A percentile compares a stretch with the other conserved stretches of the same genome.
These are phyloP conservation scores for Hetaerina americana DNA, from an alignment of 1,140 invertebrate species.

Conservation along the genomic window DNA sequence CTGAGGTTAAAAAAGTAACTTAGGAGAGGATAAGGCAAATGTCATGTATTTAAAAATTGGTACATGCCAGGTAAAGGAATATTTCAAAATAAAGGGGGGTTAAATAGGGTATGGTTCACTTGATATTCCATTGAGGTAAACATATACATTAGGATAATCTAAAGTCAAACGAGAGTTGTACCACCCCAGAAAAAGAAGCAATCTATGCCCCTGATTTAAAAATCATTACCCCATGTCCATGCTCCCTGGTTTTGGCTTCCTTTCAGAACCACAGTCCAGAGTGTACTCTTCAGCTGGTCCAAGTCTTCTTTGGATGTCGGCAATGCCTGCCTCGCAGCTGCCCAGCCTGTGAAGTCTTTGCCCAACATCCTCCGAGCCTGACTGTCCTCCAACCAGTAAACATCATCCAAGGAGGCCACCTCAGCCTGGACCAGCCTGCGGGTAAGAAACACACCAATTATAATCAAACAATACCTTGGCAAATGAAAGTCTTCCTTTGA, in stretches of 20 bases:
- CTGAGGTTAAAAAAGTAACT: too few relatives aligned
- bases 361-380: conserved; percentile 55
- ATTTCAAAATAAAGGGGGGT: too few relatives aligned
- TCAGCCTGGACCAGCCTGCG: conserved; percentile 61
- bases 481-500: too few relatives aligned
- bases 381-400: conserved; percentile 75
- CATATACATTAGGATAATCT: neutral
- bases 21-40: too few relatives aligned
- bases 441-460: too few relatives aligned
- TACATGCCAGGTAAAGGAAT: too few relatives aligned
- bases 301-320: conserved; percentile 65
- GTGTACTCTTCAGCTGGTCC: conserved; percentile 58
- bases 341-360: conserved; percentile 68
- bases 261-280: conserved; percentile 80
- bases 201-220: too few relatives aligned
- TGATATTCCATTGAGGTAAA: neutral
- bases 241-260: conserved; percentile 73
- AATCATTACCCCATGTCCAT: conserved; percentile 68
- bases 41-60: too few relatives aligned
- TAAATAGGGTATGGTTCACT: too few relatives aligned
- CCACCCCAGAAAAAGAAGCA: neutral
- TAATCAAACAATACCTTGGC: too few relatives aligned
- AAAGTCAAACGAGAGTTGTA: neutral
- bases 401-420: conserved; percentile 69
- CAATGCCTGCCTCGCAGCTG: conserved; percentile 55